Base-by-base conservation (phyloP, 2,113 vertebrate species). In the Pteruthius melanotis region DNA sequence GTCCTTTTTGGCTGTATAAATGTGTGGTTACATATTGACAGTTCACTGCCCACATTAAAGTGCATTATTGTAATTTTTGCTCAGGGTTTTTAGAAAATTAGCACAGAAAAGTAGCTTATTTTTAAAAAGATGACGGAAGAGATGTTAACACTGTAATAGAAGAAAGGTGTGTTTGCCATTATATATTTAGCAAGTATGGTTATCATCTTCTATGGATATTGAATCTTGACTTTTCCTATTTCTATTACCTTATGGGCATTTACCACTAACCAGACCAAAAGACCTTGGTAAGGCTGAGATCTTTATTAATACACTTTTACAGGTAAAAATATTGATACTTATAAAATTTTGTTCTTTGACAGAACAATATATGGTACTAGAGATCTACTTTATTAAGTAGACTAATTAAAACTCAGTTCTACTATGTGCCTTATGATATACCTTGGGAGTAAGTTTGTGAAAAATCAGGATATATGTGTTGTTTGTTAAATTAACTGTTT, bases 391-490 rank as follows among this genome's bases (percentile, higher is more conserved):
- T 96, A 98, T 98, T 98, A 98, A 99, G 99, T 99, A 99, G 99
- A 99, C 99, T 98, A 95, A 98, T 98, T 98, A 98, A 99, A 99
- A 99, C 99, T 99, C 99, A 99, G 99, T 99, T 99, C 98, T 99
- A 98, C 98, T 98, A 99, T 98, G 99, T 99, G 99, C 99, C 99
- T 99, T 99, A 99, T 97, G 98, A 98, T 99, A 99, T 99, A 99
- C 99, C 99, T 99, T 99, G 98, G 99, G 98, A 99, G 99, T 99
- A 99, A 99, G 99, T 99, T 99, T 99, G 99, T 99, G 99, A 99
- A 99, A 97, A 99, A 99, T 99, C 99, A 99, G 99, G 99, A 99
- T 99, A 98, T 99, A 98, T 99, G 98, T 99, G 99, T 99, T 99
- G 99, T 99, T 99, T 99, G 99, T 99, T 99, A 98, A 98, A 98